Evolutionary conservation across 2,113 vertebrate species (phyloP), one percentile per base, ranked within the genome.

Genomic region (Zapus hudsonius): DNA sequence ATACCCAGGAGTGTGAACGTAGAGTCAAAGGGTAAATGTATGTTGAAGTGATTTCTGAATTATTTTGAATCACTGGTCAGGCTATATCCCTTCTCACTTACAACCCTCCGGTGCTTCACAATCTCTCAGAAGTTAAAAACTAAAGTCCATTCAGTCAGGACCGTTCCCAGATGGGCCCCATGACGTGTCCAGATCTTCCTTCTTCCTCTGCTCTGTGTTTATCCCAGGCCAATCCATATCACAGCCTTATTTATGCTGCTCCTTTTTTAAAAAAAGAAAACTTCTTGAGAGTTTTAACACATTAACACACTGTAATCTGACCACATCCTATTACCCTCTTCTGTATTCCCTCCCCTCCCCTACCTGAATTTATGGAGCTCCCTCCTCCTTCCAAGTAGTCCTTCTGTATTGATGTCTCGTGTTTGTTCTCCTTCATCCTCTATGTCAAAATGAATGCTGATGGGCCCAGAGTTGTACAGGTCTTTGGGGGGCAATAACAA

Each of bases 41-140:
- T 3, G 25, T 61, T 61, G 59, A 23, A 73, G 44, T 81, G 22
- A 70, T 57, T 80, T 76, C 57, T 72, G 38, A 23, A 72, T 47
- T 33, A 52, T 81, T 83, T 79, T 38, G 93, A 92, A 84, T 22
- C 66, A 84, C 73, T 84, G 33, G 9, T n/a, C 64, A 64, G 27
- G 52, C 38, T 61, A 19, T 44, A 40, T 75, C 38, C 89, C 69
- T 89, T 89, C 72, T 82, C 78, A 36, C 40, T 66, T 57, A 91
- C 75, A 89, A 2, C 47, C 44, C 38, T 55, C 61, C 17, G 23
- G 25, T 61, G 61, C 66, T 70, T 89, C 76, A 16, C 22, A 27
- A 9, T 38, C 22, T 66, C 31, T 63, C 17, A 84, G 47, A 31
- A 59, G 2, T 57, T 79, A 57, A 75, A 80, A 57, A 52, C 66